Conservation (phyloP, 2,113 vertebrate genomes). For the Rhinoderma darwinii region DNA sequence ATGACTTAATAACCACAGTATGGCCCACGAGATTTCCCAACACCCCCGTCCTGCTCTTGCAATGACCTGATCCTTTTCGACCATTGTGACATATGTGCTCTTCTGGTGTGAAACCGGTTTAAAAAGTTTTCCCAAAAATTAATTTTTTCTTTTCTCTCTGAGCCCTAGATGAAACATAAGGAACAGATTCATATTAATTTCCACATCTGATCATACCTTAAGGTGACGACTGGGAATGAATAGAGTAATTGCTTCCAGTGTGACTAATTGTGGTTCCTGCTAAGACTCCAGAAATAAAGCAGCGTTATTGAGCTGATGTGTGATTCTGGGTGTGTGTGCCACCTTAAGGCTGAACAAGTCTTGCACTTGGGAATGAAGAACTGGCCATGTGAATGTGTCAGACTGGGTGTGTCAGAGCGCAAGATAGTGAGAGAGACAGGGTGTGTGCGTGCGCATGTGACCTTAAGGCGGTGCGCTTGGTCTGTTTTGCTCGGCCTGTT, state of each 20-base stretch:
- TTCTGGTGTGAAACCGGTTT: no score
- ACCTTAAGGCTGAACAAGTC: constrained; percentile 11
- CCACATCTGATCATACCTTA: background rate
- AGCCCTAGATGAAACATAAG: background rate
- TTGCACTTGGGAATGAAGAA: constrained; percentile 37
- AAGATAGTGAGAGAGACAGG: constrained; percentile 60
- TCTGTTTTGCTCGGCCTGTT: constrained; percentile 28
- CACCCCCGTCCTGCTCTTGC: no score
- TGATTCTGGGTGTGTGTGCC: constrained; percentile 9
- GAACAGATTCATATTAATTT: background rate
- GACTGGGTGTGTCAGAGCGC: constrained; percentile 61
- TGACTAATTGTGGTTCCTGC: background rate
- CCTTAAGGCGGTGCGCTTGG: constrained; percentile 27
- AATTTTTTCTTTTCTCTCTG: no score
- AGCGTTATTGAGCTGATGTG: background rate
- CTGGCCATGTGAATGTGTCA: constrained; percentile 56
- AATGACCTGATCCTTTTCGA: no score
- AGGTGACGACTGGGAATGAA: background rate
- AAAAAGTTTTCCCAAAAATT: no score
- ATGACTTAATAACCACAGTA: no score
- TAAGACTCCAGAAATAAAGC: background rate
- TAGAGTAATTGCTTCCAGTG: background rate
- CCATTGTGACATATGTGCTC: no score
- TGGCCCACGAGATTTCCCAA: no score
- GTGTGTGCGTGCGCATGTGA: constrained; percentile 43